Evolutionary conservation across 2,888 invertebrate species (phyloP).

Genomic region (Oeneis ivallda): DNA sequence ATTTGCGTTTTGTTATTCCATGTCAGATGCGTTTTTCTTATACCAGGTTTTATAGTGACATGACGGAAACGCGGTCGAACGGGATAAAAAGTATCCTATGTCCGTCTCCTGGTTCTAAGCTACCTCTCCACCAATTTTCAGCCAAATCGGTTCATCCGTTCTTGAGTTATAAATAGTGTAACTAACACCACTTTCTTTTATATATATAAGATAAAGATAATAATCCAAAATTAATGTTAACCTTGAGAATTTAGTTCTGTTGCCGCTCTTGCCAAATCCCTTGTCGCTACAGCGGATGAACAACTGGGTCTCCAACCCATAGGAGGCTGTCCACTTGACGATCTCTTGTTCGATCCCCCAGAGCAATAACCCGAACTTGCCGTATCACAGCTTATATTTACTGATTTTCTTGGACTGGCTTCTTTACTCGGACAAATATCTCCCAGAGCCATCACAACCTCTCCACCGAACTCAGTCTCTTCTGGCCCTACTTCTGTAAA

Average conservation of each 20-base stretch:
- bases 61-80: no score
- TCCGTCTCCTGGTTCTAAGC: no score
- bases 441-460: slow-evolving; percentile 68
- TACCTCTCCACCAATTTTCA: no score
- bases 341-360: slow-evolving; percentile 75
- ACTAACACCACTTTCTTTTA: no score
- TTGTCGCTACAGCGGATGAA: slow-evolving; percentile 81
- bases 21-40: no score
- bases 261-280: slow-evolving; percentile 83
- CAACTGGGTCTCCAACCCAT: slow-evolving; percentile 82
- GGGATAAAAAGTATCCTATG: no score
- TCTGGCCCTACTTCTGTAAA: slow-evolving; percentile 77
- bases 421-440: slow-evolving; percentile 76
- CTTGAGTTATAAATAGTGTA: no score
- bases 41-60: no score
- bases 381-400: slow-evolving; percentile 77
- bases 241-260: slow-evolving; percentile 87
- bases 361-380: slow-evolving; percentile 78
- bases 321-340: slow-evolving; percentile 76
- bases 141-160: no score
- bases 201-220: no score
- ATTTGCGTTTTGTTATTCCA: no score
- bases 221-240: slow-evolving; percentile 61
- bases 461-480: slow-evolving; percentile 71
- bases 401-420: slow-evolving; percentile 76